Percentiles rank a stretch among this genome's conserved stretches.
These are phyloP conservation scores for Battus philenor DNA, from an alignment of 1,140 invertebrate genomes.

Conservation along the genomic window DNA sequence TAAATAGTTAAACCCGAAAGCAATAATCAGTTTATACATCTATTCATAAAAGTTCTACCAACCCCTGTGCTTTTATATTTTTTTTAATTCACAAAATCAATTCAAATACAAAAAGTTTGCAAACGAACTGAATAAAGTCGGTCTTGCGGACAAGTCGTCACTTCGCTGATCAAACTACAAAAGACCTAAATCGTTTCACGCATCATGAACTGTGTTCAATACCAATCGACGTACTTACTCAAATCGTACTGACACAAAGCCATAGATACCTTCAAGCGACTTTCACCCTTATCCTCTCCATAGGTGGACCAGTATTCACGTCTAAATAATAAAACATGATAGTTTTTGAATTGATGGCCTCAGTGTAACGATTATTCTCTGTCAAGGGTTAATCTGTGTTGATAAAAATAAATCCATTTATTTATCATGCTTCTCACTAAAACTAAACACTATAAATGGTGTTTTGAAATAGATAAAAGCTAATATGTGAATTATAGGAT, in stretches of 20 bases:
- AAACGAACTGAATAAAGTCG: slow-evolving; percentile 1
- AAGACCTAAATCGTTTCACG: slow-evolving; percentile 11
- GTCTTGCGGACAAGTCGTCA: neutral
- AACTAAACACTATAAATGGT: too few species aligned
- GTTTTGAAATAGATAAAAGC: too few species aligned
- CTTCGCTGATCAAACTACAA: slow-evolving; percentile 1
- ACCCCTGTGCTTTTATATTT: too few species aligned
- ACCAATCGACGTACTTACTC: slow-evolving; percentile 1
- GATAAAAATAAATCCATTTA: slow-evolving; percentile 8
- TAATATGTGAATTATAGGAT: too few species aligned
- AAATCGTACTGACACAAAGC: slow-evolving; percentile 2
- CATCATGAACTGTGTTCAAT: neutral
- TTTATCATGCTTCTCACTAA: too few species aligned
- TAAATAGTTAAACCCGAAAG: too few species aligned
- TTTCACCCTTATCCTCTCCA: too few species aligned
- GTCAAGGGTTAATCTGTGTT: slow-evolving; percentile 7
- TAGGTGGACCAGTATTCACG: too few species aligned
- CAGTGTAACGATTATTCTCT: slow-evolving; percentile 1
- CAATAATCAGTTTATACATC: too few species aligned
- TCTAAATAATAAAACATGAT: neutral
- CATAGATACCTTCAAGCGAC: too few species aligned
- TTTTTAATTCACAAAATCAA: too few species aligned
- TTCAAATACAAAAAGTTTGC: slow-evolving; percentile 7
- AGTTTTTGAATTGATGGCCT: neutral
- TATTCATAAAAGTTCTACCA: too few species aligned